A percentile compares a stretch with the other conserved stretches of the same genome.
Evolutionary conservation across 2,113 vertebrate species (phyloP).

Genomic region (Tupaia tana): DNA sequence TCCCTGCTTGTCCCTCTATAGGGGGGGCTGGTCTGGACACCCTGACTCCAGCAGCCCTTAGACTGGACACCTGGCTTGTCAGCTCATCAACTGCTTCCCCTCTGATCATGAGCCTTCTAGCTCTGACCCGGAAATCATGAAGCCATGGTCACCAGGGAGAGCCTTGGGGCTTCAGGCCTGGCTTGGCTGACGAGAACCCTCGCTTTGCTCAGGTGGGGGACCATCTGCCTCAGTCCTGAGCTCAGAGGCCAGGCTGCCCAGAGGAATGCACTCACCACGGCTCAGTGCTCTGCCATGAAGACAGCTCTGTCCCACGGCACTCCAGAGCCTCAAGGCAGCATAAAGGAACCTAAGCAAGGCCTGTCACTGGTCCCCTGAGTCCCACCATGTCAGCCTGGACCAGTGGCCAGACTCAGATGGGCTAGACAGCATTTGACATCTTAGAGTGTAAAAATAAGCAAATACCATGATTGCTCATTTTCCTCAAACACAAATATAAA

Average conservation of each 20-base stretch:
- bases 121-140: not conserved
- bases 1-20: not conserved
- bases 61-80: not conserved
- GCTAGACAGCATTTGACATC: not conserved
- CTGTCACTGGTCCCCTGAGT: not conserved
- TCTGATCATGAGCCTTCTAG: no score
- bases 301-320: not conserved
- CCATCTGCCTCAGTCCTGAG: not conserved
- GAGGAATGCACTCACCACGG: no score
- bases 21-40: not conserved
- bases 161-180: not conserved
- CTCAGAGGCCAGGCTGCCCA: no score
- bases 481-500: not conserved
- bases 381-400: not conserved
- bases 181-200: not conserved
- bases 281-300: not conserved
- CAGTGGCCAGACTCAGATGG: not conserved
- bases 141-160: not conserved
- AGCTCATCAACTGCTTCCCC: not conserved
- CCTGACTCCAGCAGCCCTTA: not conserved
- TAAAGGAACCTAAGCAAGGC: not conserved
- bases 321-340: not conserved
- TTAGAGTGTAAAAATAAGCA: not conserved
- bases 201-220: not conserved
- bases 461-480: not conserved